These are phyloP conservation scores for Agrilus biguttatus DNA, from an alignment of 2,888 invertebrate genomes.

Conservation along the genomic window DNA sequence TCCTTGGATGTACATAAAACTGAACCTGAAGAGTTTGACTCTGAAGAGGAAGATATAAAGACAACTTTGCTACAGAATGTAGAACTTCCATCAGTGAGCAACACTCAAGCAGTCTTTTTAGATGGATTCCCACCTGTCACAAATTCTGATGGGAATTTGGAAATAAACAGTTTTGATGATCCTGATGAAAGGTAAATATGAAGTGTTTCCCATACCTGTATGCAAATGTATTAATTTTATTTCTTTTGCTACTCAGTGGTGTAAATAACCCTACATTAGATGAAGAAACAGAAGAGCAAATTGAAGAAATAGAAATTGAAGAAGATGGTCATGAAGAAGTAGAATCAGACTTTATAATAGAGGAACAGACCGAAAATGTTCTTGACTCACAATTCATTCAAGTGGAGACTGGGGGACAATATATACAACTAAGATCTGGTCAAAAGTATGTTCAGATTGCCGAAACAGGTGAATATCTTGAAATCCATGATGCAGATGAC, in stretches of 20 bases:
- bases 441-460: slow-evolving; percentile 5
- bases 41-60: slow-evolving; percentile 5
- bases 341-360: slow-evolving; percentile 1
- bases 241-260: background rate
- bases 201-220: background rate
- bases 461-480: slow-evolving; percentile 3
- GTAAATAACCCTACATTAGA: slow-evolving; percentile 2
- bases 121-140: background rate
- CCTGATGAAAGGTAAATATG: background rate
- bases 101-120: too few species aligned
- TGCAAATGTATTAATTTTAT: background rate
- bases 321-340: slow-evolving; percentile 7
- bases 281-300: slow-evolving; percentile 6
- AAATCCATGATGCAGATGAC: slow-evolving; percentile 4
- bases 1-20: background rate
- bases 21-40: slow-evolving; percentile 1
- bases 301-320: slow-evolving; percentile 8
- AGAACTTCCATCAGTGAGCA: background rate
- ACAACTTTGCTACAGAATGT: slow-evolving; percentile 8
- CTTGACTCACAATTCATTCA: too few species aligned
- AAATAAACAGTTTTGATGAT: slow-evolving; percentile 13
- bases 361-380: background rate
- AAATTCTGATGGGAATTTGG: slow-evolving; percentile 17
- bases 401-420: too few species aligned
- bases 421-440: too few species aligned